phyloP scores from a whole-genome alignment of 2,888 invertebrate genomes.

The Amaurobius ferox region DNA sequence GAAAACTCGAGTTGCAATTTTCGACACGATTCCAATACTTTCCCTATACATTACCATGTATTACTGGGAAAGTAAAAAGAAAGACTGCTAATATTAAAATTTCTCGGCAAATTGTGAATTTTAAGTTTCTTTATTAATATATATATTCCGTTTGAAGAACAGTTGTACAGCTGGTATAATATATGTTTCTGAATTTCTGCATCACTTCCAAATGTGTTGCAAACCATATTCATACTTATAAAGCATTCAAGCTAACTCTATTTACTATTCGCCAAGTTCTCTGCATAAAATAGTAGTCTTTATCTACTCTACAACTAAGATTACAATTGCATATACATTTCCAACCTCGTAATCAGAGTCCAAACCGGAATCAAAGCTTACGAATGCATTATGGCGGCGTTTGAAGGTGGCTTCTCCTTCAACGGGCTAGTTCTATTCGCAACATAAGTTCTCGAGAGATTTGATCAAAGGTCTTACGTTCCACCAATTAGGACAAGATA shows the following conservation, averaged over 20 bases:
- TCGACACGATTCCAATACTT: too few species aligned
- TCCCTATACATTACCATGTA: too few species aligned
- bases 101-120: too few species aligned
- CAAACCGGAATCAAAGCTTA: conserved; percentile 6
- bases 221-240: not conserved
- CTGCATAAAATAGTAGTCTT: not conserved
- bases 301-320: not conserved
- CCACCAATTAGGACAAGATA: conserved; percentile 16
- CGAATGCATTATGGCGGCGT: not conserved
- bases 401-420: not conserved
- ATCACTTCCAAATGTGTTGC: not conserved
- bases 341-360: not conserved
- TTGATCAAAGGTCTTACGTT: conserved; percentile 4
- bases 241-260: not conserved
- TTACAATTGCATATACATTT: not conserved
- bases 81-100: too few species aligned
- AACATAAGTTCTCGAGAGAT: not conserved
- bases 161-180: not conserved
- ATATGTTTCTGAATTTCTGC: not conserved
- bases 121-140: too few species aligned
- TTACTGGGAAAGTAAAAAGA: too few species aligned
- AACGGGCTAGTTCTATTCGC: not conserved
- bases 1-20: too few species aligned
- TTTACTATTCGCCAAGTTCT: not conserved
- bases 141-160: too few species aligned